Conservation (phyloP, 2,888 invertebrate species). For the Leucophenga maculata region DNA sequence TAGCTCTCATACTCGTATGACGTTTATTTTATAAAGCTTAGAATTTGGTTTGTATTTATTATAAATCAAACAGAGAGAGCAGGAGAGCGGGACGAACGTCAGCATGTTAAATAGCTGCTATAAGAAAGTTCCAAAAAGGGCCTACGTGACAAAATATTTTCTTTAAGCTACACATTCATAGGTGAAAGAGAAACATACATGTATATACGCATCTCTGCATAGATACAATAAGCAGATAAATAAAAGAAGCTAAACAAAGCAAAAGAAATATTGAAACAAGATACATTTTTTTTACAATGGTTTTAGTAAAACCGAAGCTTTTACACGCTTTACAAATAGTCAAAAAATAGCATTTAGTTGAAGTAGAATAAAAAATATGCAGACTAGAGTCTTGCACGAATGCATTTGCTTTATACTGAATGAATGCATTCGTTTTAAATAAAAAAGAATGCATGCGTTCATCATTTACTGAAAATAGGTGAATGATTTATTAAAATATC, state of each 20-base stretch:
- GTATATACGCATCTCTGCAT: conserved; percentile 33
- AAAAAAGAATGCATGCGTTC: not conserved
- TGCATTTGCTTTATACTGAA: not conserved
- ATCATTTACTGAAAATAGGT: no score
- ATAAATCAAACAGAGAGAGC: no score
- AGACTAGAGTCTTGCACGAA: not conserved
- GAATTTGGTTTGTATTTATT: not conserved
- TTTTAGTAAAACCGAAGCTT: not conserved
- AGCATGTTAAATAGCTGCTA: conserved; percentile 35
- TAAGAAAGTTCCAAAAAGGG: conserved; percentile 21
- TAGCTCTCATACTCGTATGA: not conserved
- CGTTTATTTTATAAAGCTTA: not conserved
- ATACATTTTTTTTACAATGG: not conserved
- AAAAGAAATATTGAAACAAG: conserved; percentile 22
- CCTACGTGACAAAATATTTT: conserved; percentile 52
- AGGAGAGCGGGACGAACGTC: not conserved
- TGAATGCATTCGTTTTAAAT: not conserved
- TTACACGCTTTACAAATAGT: no score
- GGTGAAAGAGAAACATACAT: conserved; percentile 1
- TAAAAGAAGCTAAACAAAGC: not conserved
- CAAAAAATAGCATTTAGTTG: not conserved
- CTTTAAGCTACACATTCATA: conserved; percentile 16
- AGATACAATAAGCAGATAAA: conserved; percentile 22
- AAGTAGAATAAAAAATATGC: not conserved
- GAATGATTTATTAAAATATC: no score